Percentiles rank a stretch among this genome's conserved stretches.
Evolutionary conservation across 2,888 invertebrate genomes (phyloP).

Genomic region (Meloe dianella): DNA sequence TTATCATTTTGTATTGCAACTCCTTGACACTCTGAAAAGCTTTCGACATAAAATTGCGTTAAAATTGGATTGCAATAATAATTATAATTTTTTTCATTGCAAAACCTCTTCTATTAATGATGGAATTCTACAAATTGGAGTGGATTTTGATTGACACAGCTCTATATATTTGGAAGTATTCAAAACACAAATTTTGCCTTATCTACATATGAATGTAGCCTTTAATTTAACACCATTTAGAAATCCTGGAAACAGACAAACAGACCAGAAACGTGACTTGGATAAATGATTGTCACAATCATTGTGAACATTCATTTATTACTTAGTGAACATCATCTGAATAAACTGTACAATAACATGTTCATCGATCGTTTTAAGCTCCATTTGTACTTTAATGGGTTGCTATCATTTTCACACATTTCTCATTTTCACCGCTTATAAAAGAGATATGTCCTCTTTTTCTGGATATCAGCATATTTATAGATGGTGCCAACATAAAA

Average conservation of each 20-base stretch:
- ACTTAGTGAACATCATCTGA: constrained; percentile 20
- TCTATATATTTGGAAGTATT: constrained; percentile 24
- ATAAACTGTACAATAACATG: neutral
- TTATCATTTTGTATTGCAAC: no score
- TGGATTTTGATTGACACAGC: constrained; percentile 22
- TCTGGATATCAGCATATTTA: constrained; percentile 39
- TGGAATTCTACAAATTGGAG: neutral
- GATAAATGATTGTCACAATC: constrained; percentile 36
- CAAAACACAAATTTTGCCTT: constrained; percentile 28
- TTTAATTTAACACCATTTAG: constrained; percentile 50
- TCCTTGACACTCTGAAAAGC: no score
- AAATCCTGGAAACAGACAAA: constrained; percentile 43
- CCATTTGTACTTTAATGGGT: constrained; percentile 1
- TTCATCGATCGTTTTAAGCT: neutral
- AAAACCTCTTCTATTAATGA: constrained; percentile 8
- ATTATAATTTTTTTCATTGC: no score
- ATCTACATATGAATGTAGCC: constrained; percentile 45
- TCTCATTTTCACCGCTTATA: neutral
- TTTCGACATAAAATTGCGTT: no score
- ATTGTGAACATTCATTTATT: constrained; percentile 32
- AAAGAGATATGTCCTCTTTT: neutral
- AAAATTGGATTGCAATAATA: no score
- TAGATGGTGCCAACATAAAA: constrained; percentile 38
- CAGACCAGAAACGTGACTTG: constrained; percentile 44
- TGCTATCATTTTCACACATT: neutral